Conservation (phyloP, 1,140 invertebrate genomes). For the Aphelinus atriplicis region DNA sequence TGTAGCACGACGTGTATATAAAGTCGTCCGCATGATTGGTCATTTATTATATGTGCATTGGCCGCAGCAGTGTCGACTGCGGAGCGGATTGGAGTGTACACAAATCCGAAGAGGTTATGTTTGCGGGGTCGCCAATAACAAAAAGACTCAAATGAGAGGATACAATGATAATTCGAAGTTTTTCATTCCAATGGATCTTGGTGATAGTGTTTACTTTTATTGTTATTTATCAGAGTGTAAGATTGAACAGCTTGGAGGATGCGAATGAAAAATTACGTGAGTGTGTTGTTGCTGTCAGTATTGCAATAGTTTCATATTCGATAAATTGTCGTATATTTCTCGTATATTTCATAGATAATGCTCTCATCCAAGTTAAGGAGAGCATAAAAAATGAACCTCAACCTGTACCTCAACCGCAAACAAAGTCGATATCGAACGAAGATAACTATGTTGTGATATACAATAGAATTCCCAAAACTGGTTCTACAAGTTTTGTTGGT, state of each 20-base stretch:
- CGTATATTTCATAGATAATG: constrained; percentile 51
- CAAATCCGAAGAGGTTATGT: constrained; percentile 38
- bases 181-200: constrained; percentile 57
- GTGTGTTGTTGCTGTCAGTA: constrained; percentile 42
- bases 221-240: constrained; percentile 55
- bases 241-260: constrained; percentile 53
- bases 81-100: too few relatives aligned
- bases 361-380: constrained; percentile 48
- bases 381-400: constrained; percentile 45
- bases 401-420: constrained; percentile 27
- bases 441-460: constrained; percentile 87
- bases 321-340: constrained; percentile 17
- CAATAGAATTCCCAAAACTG: constrained; percentile 98
- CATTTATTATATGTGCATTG: too few relatives aligned
- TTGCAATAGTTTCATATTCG: constrained; percentile 3
- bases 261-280: constrained; percentile 54
- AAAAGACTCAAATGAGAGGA: constrained; percentile 25
- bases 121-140: constrained; percentile 23
- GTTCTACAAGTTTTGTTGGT: constrained; percentile 97
- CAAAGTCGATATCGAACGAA: constrained; percentile 26
- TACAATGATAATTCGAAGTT: constrained; percentile 60
- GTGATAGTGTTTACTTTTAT: constrained; percentile 51
- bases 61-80: too few relatives aligned
- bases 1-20: too few relatives aligned
- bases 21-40: too few relatives aligned